These are phyloP conservation scores for Monoplex corrugatus DNA, from an alignment of 2,888 invertebrate genomes.

Conservation along the genomic window DNA sequence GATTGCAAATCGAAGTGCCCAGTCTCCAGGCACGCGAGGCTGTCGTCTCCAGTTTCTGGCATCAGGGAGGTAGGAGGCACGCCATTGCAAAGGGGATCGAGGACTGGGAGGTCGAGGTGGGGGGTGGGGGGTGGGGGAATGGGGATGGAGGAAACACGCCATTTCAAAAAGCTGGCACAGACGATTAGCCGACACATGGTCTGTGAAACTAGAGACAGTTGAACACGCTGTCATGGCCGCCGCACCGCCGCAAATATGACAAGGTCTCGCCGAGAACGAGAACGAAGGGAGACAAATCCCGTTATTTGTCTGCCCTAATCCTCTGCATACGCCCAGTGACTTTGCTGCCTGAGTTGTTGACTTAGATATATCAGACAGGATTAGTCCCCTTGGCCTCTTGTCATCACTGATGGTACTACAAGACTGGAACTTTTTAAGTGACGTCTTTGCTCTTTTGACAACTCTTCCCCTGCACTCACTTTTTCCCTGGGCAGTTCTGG, in stretches of 20 bases:
- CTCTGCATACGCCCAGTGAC: slow-evolving; percentile 1
- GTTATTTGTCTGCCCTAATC: slow-evolving; percentile 42
- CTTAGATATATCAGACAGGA: slow-evolving; percentile 42
- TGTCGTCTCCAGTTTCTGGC: slow-evolving; percentile 50
- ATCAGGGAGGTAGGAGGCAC: slow-evolving; percentile 15
- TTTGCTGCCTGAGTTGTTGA: slow-evolving; percentile 36
- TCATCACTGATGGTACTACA: not conserved
- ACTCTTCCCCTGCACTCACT: too few species aligned
- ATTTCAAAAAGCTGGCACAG: slow-evolving; percentile 27
- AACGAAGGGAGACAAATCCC: slow-evolving; percentile 44
- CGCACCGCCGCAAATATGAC: not conserved
- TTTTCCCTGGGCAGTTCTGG: too few species aligned
- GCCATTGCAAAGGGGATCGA: slow-evolving; percentile 24
- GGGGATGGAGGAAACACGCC: not conserved
- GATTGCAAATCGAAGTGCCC: slow-evolving; percentile 50
- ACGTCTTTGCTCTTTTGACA: too few species aligned
- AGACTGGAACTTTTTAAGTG: too few species aligned
- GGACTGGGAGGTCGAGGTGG: too few species aligned
- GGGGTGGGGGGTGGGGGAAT: not conserved
- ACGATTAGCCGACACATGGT: slow-evolving; percentile 45
- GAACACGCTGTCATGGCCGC: slow-evolving; percentile 29
- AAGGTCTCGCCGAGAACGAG: slow-evolving; percentile 18
- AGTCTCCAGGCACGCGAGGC: slow-evolving; percentile 46
- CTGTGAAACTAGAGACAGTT: slow-evolving; percentile 40
- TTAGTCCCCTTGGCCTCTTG: not conserved